Conservation (phyloP, 2,113 vertebrate species). For the Pangasianodon hypophthalmus region DNA sequence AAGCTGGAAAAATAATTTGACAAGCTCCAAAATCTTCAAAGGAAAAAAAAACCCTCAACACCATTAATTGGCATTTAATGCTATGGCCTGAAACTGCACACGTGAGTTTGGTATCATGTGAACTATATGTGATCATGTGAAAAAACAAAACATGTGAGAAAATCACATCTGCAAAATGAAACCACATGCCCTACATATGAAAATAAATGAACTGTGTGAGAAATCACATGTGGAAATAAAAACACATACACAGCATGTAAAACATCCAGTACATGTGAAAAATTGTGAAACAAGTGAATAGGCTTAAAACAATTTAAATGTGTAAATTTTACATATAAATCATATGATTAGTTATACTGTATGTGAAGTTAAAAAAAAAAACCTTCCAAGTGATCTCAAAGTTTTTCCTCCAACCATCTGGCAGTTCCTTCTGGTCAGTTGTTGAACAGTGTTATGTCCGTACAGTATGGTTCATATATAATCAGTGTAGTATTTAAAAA, state of each 20-base stretch:
- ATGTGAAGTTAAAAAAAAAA: background rate
- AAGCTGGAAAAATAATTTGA: background rate
- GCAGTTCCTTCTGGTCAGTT: background rate
- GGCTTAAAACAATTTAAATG: background rate
- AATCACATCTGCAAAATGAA: conserved; percentile 3
- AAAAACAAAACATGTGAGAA: background rate
- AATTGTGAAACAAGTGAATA: background rate
- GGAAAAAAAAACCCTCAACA: background rate
- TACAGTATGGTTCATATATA: background rate
- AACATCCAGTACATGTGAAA: background rate
- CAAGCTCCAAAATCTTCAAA: background rate
- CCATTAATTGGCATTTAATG: background rate
- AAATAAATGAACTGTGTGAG: background rate
- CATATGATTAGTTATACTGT: background rate
- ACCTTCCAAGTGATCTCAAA: background rate
- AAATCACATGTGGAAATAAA: background rate
- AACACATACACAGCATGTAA: background rate
- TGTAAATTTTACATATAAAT: background rate
- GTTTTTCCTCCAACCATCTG: background rate
- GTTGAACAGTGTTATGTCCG: background rate
- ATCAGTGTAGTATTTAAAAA: background rate
- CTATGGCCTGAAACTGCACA: background rate
- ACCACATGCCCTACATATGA: background rate
- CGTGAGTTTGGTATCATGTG: background rate
- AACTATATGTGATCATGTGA: background rate